Percentiles rank a stretch among this genome's conserved stretches.
Conservation (phyloP, 2,797 vertebrate genomes). For the Petrocephalus schoutedeni region DNA sequence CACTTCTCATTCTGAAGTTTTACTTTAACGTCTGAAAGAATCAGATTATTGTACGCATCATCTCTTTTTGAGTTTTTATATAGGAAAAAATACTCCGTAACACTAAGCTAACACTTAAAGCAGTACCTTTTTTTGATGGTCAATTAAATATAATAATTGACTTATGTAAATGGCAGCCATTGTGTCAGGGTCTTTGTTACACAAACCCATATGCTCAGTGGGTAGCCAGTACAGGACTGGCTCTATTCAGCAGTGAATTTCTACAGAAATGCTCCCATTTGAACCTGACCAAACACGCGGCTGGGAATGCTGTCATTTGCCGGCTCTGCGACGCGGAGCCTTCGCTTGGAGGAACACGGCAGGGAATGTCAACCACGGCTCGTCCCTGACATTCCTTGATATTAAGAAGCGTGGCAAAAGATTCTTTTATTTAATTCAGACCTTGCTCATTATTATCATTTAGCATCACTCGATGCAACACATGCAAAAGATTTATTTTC, state of each 20-base stretch:
- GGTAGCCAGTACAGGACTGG: not conserved
- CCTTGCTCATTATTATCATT: not conserved
- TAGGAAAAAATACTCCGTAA: not conserved
- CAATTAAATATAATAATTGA: conserved; percentile 12
- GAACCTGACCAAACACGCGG: conserved; percentile 13
- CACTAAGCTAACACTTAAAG: not conserved
- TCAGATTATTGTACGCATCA: not conserved
- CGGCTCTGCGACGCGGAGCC: not conserved
- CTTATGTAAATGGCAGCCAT: not conserved
- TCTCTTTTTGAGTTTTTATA: not conserved
- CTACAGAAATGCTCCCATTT: not conserved
- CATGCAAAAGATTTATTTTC: not conserved
- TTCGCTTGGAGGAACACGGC: not conserved
- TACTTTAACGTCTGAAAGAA: not conserved
- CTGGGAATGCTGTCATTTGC: not conserved
- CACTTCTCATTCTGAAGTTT: not conserved
- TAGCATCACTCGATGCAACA: not conserved
- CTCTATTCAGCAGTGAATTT: conserved; percentile 10
- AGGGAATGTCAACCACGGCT: not conserved
- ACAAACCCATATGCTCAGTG: not conserved
- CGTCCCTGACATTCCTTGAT: not conserved
- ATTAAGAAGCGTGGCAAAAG: not conserved
- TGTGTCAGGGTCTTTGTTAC: not conserved
- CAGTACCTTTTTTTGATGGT: not conserved
- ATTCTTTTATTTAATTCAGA: not conserved